phyloP scores from a whole-genome alignment of 2,888 invertebrate species.

The Tipula vernalis region DNA sequence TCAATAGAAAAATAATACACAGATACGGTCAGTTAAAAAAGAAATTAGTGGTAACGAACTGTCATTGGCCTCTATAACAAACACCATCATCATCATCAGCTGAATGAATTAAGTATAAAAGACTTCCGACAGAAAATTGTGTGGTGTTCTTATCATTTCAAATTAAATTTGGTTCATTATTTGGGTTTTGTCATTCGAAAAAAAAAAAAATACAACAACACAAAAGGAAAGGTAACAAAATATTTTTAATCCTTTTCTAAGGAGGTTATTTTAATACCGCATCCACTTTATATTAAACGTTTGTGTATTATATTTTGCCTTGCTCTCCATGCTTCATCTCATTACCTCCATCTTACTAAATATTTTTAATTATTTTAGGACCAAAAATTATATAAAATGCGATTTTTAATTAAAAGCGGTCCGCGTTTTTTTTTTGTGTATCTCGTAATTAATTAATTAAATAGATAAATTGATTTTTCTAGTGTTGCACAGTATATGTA shows the following conservation, averaged over 20 bases:
- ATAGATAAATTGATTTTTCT: background rate
- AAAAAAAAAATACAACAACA: background rate
- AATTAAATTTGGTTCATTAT: background rate
- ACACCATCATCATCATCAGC: background rate
- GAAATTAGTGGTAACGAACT: background rate
- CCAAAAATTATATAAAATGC: background rate
- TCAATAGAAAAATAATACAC: too few species aligned
- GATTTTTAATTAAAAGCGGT: background rate
- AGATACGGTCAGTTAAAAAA: too few species aligned
- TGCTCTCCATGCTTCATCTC: background rate
- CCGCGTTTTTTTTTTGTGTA: background rate
- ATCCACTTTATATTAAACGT: background rate
- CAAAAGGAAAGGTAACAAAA: background rate
- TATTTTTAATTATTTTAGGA: background rate
- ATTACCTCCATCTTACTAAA: background rate
- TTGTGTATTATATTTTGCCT: background rate
- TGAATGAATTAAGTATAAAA: background rate
- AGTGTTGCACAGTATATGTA: too few species aligned
- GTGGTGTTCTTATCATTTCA: background rate
- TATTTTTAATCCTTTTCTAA: background rate
- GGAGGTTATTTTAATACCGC: background rate
- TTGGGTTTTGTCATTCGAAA: background rate
- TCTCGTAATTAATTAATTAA: background rate
- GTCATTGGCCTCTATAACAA: background rate
- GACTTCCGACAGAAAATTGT: background rate